Evolutionary conservation across 2,797 vertebrate species (phyloP).

Genomic region (Darevskia nairensis): DNA sequence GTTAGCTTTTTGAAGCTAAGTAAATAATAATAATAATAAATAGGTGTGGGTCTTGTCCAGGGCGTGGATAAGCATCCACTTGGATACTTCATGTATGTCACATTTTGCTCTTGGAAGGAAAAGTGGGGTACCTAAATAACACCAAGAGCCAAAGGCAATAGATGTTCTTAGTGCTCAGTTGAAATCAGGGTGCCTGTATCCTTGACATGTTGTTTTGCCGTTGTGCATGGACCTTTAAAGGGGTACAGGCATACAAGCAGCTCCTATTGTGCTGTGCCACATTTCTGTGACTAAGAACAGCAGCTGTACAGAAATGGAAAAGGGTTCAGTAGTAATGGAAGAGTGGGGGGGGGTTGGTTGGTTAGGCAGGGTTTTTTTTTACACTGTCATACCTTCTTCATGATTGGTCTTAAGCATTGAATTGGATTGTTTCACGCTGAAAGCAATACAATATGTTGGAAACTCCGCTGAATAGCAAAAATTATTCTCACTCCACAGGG

Average conservation of each 20-base stretch:
- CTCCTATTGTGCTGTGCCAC: background rate
- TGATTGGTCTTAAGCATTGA: no score
- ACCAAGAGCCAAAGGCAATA: background rate
- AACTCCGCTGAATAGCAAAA: no score
- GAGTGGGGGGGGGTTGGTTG: background rate
- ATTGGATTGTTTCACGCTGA: no score
- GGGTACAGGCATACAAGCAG: background rate
- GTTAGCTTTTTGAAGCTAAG: background rate
- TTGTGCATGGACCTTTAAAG: background rate
- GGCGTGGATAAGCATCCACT: background rate
- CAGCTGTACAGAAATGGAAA: background rate
- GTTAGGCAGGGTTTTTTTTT: no score
- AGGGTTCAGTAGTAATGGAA: background rate
- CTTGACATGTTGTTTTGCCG: background rate
- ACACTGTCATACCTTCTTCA: no score
- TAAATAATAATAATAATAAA: no score
- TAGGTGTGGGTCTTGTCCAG: background rate
- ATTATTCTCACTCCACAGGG: no score
- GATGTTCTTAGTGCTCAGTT: background rate
- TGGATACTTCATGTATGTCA: background rate
- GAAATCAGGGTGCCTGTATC: background rate
- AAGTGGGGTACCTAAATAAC: background rate
- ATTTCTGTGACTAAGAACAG: background rate
- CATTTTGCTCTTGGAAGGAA: background rate
- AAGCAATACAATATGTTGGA: no score